Base-by-base conservation (phyloP, 2,113 vertebrate species). In the Eurypyga helias region DNA sequence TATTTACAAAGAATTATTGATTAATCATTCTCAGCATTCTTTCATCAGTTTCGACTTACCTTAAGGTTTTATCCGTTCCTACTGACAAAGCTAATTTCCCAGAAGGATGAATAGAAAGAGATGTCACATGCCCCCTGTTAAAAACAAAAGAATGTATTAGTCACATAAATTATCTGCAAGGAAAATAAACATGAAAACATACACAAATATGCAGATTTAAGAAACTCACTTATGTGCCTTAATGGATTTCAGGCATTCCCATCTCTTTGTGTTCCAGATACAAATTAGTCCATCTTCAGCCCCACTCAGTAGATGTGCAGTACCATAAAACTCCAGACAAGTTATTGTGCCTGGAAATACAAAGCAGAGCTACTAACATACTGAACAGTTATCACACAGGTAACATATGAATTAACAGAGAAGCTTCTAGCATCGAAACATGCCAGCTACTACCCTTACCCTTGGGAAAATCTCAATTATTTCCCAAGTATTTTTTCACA, bases 31-130 rank as follows among this genome's bases (percentile, higher is more conserved):
- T 72, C 46, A 61, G 48, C 46, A 46, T 73, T 87, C 17, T 24
- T 78, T 67, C 20, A 45, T 11, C 28, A 62, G 33, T 69, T 87
- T 73, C 2, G 6, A 95, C 97, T 97, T 91, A 99, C 99, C 99
- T 98, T 85, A 99, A 97, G 29, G 99, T 99, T 93, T 99, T 99
- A 96, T 99, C 99, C 41, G 99, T 99, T 71, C 99, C 99, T 1
- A 99, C 99, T 46, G 99, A 99, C 58, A 99, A 98, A 4, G 99
- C 99, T 87, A 99, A 98, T 96, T 99, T 99, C 91, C 99, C 99
- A 61, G 99, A 99, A 2, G 99, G 99, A 95, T 99, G 99, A 92
- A 99, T 98, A 23, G 99, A 99, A 90, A 99, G 97, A 33, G 98
- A 99, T 26, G 98, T 98, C 88, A 99, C 99, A 0, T 98, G 98